Evolutionary conservation across 2,113 vertebrate species (phyloP), one percentile per base, ranked within the genome.

Genomic region (Girardinichthys multiradiatus): DNA sequence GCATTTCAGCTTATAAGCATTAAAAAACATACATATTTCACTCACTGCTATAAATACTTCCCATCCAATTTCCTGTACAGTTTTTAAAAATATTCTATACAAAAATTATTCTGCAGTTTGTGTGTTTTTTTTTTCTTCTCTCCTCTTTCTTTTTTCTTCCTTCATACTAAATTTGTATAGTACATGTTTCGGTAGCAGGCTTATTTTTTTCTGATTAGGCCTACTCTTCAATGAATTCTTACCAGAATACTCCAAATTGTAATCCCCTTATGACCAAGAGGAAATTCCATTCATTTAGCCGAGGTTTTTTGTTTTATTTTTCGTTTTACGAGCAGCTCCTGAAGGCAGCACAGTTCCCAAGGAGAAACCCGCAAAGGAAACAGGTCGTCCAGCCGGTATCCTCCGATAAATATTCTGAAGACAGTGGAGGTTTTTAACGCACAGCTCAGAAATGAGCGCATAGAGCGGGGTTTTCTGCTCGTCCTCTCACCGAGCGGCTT

Each of bases 341-440:
- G 73, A 91, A 92, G 19, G 86, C 82, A 74, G 4, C 91, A 78
- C 79, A 42, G 88, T 89, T 90, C 82, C 85, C 86, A 90, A 91
- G 90, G 91, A 92, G 86, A 93, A 87, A 68, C 64, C 74, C 83
- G 87, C 82, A 84, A 61, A 84, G 60, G 62, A 67, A 68, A 63
- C 79, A 76, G 78, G 76, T 86, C 79, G 82, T 4, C 79, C 30
- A 61, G 78, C 70, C 70, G 64, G 73, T 77, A 84, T 77, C 72
- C 63, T 80, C 59, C 83, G 28, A 30, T 70, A 28, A 76, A 77
- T 74, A 19, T 42, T 54, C 11, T 15, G 39, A 57, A 28, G 79
- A 28, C 42, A 33, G 29, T 30, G 60, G 27, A 72, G 54, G 70
- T 10, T n/a, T n/a, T 21, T 39, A 14, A 29, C 51, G 9, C 21